Evolutionary conservation across 2,113 vertebrate genomes (phyloP), one percentile per base, ranked within the genome.

Genomic region (Corvus cornix): DNA sequence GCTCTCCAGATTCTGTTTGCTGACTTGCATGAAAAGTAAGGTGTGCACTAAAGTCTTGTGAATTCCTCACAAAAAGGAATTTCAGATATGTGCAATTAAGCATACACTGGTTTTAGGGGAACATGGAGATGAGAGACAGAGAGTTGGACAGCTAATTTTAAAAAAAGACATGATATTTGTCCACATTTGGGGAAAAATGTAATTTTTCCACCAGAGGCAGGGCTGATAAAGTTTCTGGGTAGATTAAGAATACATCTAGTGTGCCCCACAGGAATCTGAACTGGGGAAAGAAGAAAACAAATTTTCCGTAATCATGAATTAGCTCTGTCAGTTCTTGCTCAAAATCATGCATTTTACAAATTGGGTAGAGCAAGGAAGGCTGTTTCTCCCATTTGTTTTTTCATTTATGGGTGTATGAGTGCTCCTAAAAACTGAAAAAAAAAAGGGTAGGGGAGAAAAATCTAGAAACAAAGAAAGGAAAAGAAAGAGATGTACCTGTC

Each of bases 401-500:
- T 35, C 1, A 35, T 48, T 59, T 63, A 15, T 33, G 20, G 21
- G 35, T 73, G 17, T 62, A 30, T 33, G 46, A 58, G 49, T 66
- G 16, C 13, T 76, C 31, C 41, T 64, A 68, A 70, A 19, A 30
- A 44, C 7, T 37, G 16, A 7, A 48, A 23, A 37, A 74, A 5
- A 35, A 60, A 79, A 87, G 5, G 3, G 19, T 35, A 21, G 11
- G 23, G 27, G 18, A 84, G 51, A 75, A 79, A 87, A 39, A 75
- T 81, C 74, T 39, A 46, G 52, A 87, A 87, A 91, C 56, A 92
- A 95, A 84, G 84, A 88, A 93, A 95, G 48, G 35, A 77, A 95
- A 94, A 93, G 89, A 97, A 96, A 97, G 95, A 96, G 91, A 97
- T 91, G 84, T 95, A 96, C 84, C 90, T 97, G 96, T 95, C 97